Evolutionary conservation across 2,113 vertebrate species (phyloP).

Genomic region (Menura novaehollandiae): DNA sequence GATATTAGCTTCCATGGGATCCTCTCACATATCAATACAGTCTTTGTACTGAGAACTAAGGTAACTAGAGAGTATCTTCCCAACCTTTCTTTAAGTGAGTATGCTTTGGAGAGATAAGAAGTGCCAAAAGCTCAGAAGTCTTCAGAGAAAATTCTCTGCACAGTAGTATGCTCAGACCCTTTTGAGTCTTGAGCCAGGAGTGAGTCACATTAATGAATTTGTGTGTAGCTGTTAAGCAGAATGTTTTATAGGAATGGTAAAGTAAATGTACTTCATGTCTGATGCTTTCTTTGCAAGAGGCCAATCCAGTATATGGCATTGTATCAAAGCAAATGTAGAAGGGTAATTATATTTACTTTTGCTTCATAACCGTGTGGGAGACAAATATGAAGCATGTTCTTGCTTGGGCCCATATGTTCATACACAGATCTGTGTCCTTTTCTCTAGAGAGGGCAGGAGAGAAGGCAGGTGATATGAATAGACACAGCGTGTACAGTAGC

Average conservation of each 20-base stretch:
- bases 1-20: slow-evolving; percentile 98
- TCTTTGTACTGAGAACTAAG: slow-evolving; percentile 97
- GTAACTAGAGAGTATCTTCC: slow-evolving; percentile 68
- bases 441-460: neutral
- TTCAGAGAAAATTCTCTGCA: neutral
- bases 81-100: neutral
- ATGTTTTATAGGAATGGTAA: neutral
- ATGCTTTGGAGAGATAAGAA: neutral
- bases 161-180: neutral
- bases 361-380: neutral
- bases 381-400: neutral
- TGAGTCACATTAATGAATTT: neutral
- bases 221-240: neutral
- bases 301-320: neutral
- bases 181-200: neutral
- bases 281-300: neutral
- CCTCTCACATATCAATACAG: slow-evolving; percentile 98
- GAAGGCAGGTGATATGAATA: accelerated
- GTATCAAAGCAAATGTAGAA: neutral
- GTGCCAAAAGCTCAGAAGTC: neutral
- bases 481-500: neutral
- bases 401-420: neutral
- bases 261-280: neutral
- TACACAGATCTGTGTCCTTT: neutral
- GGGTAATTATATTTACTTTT: neutral